Evolutionary conservation across 2,113 vertebrate genomes (phyloP), one percentile per base, ranked within the genome.

Genomic region (Rhinolophus sinicus): DNA sequence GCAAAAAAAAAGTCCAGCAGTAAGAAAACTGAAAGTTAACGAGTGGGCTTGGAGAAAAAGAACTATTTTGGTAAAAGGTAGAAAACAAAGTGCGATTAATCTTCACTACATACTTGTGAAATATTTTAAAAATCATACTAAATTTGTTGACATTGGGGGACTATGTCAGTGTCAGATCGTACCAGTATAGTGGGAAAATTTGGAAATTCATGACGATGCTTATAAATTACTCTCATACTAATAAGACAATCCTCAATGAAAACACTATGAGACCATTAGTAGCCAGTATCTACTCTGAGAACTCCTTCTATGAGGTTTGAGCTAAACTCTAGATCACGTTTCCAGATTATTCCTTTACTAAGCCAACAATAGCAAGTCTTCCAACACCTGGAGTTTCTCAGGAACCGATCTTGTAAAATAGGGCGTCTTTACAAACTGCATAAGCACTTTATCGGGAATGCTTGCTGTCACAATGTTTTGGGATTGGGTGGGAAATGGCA

Each of bases 21-120:
- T 21, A 84, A 87, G 83, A 67, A 70, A 94, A 83, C 52, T 11
- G 9, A 9, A 47, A 65, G 84, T 26, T 76, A 90, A 26, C 26
- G 44, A 64, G 9, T 12, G 35, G 11, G 28, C 12, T 69, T 83
- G 26, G 18, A 54, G 9, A 19, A 58, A 91, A 97, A 58, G 30
- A 47, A 86, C 40, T 62, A 65, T 8, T 77, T 38, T 87, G 83
- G 67, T 58, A 73, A 86, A 85, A 93, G 30, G 56, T 30, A 64
- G n/a, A 90, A 95, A 83, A n/a, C 52, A 78, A 96, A 84, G 50
- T 58, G 26, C 69, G 44, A 95, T 78, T 64, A 56, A 47, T 26
- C 30, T 72, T 50, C 50, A 85, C 13, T 24, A 40, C 24, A 16
- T 44, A 75, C 44, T n/a, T 50, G 30, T 75, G 54, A 44, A 76